Conservation (phyloP, 2,797 vertebrate genomes). For the Delichon dasypus region DNA sequence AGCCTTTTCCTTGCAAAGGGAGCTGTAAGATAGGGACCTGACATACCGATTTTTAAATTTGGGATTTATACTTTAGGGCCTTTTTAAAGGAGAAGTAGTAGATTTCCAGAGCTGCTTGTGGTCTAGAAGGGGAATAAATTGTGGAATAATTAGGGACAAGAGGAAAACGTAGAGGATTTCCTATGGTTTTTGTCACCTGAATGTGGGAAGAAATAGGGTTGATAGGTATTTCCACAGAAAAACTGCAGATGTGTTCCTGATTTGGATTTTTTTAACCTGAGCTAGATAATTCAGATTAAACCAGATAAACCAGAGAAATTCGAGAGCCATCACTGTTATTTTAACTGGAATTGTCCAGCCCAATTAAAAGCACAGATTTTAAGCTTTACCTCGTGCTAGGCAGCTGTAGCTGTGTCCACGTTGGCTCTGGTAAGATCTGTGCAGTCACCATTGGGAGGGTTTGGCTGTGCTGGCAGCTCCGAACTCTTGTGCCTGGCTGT, state of each 20-base stretch:
- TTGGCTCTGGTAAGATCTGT: not conserved
- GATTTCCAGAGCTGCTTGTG: not conserved
- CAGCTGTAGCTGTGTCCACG: not conserved
- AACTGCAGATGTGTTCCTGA: not conserved
- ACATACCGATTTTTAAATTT: not conserved
- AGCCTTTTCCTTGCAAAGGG: not conserved
- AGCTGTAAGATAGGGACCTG: not conserved
- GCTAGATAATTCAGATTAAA: conserved; percentile 10
- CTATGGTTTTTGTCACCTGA: not conserved
- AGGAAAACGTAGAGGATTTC: not conserved
- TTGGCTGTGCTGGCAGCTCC: not conserved
- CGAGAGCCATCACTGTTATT: not conserved
- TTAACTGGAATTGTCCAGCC: not conserved
- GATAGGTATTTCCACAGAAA: not conserved
- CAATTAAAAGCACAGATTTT: not conserved
- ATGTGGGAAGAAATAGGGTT: not conserved
- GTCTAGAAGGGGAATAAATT: not conserved
- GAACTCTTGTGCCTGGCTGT: not conserved
- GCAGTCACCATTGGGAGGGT: rapidly evolving
- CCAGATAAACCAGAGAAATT: not conserved
- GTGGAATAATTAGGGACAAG: not conserved
- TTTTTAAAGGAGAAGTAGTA: not conserved
- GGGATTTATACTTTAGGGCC: not conserved
- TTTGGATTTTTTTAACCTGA: conserved; percentile 1
- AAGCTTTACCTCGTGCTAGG: not conserved